Conservation (phyloP, 2,797 vertebrate genomes). For the Scleropages formosus region DNA sequence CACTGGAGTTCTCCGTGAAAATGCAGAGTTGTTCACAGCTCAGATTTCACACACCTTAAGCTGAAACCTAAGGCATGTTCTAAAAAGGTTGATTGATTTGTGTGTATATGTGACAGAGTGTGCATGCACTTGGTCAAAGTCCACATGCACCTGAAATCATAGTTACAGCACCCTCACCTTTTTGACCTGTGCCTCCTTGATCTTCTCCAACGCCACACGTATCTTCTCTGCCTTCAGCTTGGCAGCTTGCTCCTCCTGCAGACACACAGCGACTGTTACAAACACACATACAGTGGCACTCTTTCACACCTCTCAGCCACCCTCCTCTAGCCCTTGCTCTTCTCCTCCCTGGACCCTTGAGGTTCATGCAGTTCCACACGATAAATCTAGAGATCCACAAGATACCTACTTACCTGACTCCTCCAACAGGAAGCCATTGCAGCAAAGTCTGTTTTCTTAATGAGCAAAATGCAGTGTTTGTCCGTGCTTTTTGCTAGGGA, state of each 20-base stretch:
- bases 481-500: not conserved
- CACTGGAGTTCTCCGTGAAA: slow-evolving; percentile 56
- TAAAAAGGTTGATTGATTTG: not conserved
- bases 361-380: not conserved
- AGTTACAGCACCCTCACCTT: slow-evolving; percentile 71
- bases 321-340: not conserved
- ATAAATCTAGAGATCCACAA: slow-evolving; percentile 21
- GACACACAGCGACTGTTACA: slow-evolving; percentile 41
- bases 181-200: slow-evolving; percentile 98
- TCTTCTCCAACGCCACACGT: slow-evolving; percentile 92
- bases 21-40: slow-evolving; percentile 25
- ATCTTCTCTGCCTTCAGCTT: slow-evolving; percentile 96
- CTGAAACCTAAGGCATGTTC: not conserved
- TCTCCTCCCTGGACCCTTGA: not conserved
- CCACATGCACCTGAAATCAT: not conserved
- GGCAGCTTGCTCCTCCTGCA: slow-evolving; percentile 93
- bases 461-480: slow-evolving; percentile 11
- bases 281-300: slow-evolving; percentile 18
- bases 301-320: not conserved
- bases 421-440: slow-evolving; percentile 76
- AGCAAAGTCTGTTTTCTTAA: slow-evolving; percentile 52
- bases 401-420: slow-evolving; percentile 60
- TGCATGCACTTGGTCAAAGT: not conserved
- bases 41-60: not conserved
- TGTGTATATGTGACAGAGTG: not conserved